Evolutionary conservation across 1,140 invertebrate genomes (phyloP).

Genomic region (Eulimnadia texana): DNA sequence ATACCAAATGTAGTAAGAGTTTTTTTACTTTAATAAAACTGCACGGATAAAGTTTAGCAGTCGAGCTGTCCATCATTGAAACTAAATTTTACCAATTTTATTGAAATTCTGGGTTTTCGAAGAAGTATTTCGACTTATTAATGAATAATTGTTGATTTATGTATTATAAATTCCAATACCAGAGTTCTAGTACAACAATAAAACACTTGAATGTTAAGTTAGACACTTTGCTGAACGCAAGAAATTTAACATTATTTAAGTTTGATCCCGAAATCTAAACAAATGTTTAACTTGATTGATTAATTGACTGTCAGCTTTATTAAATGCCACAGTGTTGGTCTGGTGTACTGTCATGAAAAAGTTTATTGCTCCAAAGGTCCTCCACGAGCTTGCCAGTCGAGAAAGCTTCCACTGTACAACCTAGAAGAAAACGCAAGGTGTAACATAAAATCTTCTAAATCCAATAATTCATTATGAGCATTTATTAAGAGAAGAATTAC

Average conservation of each 20-base stretch:
- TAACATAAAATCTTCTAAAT: background rate
- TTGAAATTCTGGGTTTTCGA: background rate
- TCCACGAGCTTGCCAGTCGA: background rate
- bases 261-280: too few relatives aligned
- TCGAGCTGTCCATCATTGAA: too few relatives aligned
- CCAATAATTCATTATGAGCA: background rate
- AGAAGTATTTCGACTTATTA: background rate
- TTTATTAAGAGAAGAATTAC: background rate
- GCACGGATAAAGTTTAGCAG: background rate
- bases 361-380: background rate
- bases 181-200: too few relatives aligned
- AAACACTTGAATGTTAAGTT: too few relatives aligned
- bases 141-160: background rate
- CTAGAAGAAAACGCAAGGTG: background rate
- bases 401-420: conserved; percentile 5
- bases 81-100: too few relatives aligned
- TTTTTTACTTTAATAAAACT: background rate
- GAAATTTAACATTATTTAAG: too few relatives aligned
- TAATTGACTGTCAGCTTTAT: too few relatives aligned
- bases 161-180: too few relatives aligned
- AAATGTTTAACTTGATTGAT: too few relatives aligned
- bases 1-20: background rate
- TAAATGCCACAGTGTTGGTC: background rate
- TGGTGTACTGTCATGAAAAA: background rate
- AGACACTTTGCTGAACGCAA: too few relatives aligned